Base-by-base conservation (phyloP, 2,113 vertebrate genomes). In the Tetrao urogallus region DNA sequence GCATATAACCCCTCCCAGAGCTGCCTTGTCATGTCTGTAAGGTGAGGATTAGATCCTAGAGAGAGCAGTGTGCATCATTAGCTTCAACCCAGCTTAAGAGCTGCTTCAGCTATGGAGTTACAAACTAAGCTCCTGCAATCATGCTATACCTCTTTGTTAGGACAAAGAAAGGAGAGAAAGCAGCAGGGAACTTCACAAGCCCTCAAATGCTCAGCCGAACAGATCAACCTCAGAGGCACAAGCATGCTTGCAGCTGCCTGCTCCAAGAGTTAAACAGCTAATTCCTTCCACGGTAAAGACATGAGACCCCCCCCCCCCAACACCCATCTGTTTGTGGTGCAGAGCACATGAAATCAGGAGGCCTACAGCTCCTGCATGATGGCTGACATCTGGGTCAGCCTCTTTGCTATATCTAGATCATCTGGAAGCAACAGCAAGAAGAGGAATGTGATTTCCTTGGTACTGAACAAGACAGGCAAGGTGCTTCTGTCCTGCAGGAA, bases 401-500 rank as follows among this genome's bases (percentile, higher is more conserved):
- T 34, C 57, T 71, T 30, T 61, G 42, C 61, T 52, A 3, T 3
- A 0, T 1, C 5, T 2, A 48, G 7, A 4, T 18, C 15, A 0
- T 2, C 36, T 6, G 32, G 61, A 76, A 67, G 19, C 38, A 28
- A 8, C 1, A 2, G 38, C 8, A 18, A 66, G 32, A 67, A 8
- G 1, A 18, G 28, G 45, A 69, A 21, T 1, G 6, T 2, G 25
- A 13, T 40, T 57, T 36, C 24, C 10, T 16, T 65, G 10, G 3
- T 1, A 21, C 52, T 20, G 40, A 50, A 25, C 15, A 54, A 10
- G 73, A 40, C 1, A 14, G 13, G 17, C 20, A 6, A 18, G 32
- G 22, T 0, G 32, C 20, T 32, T 13, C n/a, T 27, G 21, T 20
- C 16, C 6, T 13, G 5, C 47, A 17, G 65, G 50, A 10, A 5